Percentiles rank a stretch among this genome's conserved stretches.
Evolutionary conservation across 1,140 invertebrate genomes (phyloP).

Genomic region (Orius laevigatus): DNA sequence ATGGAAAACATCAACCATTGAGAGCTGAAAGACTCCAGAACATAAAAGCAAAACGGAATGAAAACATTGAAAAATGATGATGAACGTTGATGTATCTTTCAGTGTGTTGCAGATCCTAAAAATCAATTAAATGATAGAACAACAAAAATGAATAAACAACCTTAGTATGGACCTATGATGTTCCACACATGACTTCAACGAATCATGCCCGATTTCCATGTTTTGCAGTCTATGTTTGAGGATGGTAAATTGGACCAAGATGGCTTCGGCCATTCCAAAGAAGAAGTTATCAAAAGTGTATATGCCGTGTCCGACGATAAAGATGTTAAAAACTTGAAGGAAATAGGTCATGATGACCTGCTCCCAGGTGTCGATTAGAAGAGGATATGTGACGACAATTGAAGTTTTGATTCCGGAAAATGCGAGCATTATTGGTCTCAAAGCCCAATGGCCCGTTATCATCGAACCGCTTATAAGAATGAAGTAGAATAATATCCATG

Average conservation of each 20-base stretch:
- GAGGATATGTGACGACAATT: constrained; percentile 7
- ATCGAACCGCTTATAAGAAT: neutral
- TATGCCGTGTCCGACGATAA: neutral
- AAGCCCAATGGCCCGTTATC: neutral
- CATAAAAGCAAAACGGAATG: constrained; percentile 1
- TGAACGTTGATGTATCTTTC: neutral
- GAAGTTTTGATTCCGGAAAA: constrained; percentile 3
- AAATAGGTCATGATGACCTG: constrained; percentile 4
- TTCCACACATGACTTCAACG: neutral
- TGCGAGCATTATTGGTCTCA: neutral
- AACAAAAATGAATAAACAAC: neutral
- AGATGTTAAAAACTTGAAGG: constrained; percentile 9
- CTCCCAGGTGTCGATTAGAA: constrained; percentile 3
- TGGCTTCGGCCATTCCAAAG: constrained; percentile 7
- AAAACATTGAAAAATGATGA: constrained; percentile 7
- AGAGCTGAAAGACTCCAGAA: constrained; percentile 4
- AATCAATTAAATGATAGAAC: constrained; percentile 1
- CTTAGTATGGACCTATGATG: constrained; percentile 1
- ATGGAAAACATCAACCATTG: neutral
- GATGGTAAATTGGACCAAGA: constrained; percentile 4
- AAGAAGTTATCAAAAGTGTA: constrained; percentile 11
- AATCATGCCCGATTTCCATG: neutral
- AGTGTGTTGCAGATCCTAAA: constrained; percentile 27
- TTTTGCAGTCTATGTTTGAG: constrained; percentile 2
- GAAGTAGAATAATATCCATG: neutral